phyloP scores from a whole-genome alignment of 2,113 vertebrate species.

The Pterocles burchelli region DNA sequence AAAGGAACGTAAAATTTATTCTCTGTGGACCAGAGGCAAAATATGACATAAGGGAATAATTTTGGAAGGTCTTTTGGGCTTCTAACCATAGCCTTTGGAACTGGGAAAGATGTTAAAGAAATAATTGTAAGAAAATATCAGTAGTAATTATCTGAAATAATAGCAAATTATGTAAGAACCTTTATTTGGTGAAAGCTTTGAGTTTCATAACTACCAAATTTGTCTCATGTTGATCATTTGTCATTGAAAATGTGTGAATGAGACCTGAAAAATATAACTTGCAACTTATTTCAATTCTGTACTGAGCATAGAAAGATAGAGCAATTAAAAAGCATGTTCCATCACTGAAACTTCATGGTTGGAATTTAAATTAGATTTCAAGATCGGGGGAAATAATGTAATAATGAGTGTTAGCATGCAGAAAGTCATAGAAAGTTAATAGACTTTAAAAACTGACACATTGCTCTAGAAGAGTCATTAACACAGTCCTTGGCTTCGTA shows the following conservation, averaged over 20 bases:
- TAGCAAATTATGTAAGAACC: neutral
- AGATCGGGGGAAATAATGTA: constrained; percentile 51
- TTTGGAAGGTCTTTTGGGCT: neutral
- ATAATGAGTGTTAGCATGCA: constrained; percentile 45
- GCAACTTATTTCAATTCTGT: neutral
- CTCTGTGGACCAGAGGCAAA: neutral
- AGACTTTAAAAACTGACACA: constrained; percentile 55
- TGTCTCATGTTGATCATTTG: neutral
- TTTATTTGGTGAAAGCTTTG: neutral
- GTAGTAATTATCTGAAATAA: neutral
- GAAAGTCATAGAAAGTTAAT: constrained; percentile 63
- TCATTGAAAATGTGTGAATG: constrained; percentile 25
- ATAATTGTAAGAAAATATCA: neutral
- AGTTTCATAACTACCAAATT: neutral
- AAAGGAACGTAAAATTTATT: neutral
- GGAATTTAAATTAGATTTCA: constrained; percentile 63
- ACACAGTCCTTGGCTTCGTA: neutral
- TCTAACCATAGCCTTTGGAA: neutral
- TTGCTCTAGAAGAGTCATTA: constrained; percentile 57
- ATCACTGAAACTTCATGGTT: constrained; percentile 21
- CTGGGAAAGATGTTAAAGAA: neutral
- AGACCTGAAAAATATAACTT: constrained; percentile 11
- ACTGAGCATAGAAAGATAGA: neutral
- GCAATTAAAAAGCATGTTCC: constrained; percentile 29
- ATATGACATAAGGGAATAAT: neutral